These are phyloP conservation scores for Porites evermanni DNA, from an alignment of 92 coral and sea anemone genomes.

Conservation along the genomic window DNA sequence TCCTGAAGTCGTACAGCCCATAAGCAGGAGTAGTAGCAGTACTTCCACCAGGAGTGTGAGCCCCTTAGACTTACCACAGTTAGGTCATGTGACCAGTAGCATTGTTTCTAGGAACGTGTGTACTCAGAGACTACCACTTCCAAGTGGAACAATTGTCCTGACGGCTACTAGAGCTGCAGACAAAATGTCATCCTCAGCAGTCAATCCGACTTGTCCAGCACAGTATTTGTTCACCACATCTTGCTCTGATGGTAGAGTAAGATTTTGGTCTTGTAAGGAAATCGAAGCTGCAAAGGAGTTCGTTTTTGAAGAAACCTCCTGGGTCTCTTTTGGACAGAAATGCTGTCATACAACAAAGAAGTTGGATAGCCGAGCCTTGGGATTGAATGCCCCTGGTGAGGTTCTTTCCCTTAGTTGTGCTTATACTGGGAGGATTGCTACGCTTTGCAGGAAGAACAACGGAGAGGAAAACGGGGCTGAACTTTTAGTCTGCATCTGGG, in stretches of 20 bases:
- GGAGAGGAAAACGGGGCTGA: constrained; percentile 56
- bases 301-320: constrained; percentile 81
- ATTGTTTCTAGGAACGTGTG: constrained; percentile 78
- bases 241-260: constrained; percentile 91
- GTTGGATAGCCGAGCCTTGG: constrained; percentile 25
- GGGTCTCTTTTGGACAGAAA: constrained; percentile 52
- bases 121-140: constrained; percentile 80
- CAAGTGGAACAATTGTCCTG: constrained; percentile 76
- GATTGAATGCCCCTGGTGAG: constrained; percentile 83
- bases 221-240: constrained; percentile 90
- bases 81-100: constrained; percentile 79
- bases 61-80: constrained; percentile 71
- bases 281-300: constrained; percentile 52
- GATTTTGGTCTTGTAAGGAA: constrained; percentile 96
- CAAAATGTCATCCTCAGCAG: constrained; percentile 97
- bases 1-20: constrained; percentile 72
- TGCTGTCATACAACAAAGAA: not conserved
- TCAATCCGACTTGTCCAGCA: constrained; percentile 91
- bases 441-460: constrained; percentile 66
- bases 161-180: constrained; percentile 99
- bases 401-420: constrained; percentile 94
- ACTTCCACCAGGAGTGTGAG: constrained; percentile 77
- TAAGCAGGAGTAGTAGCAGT: constrained; percentile 76
- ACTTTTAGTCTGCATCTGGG: constrained; percentile 90
- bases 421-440: constrained; percentile 92